Evolutionary conservation across 2,113 vertebrate genomes (phyloP).

Genomic region (Polypterus bichir): DNA sequence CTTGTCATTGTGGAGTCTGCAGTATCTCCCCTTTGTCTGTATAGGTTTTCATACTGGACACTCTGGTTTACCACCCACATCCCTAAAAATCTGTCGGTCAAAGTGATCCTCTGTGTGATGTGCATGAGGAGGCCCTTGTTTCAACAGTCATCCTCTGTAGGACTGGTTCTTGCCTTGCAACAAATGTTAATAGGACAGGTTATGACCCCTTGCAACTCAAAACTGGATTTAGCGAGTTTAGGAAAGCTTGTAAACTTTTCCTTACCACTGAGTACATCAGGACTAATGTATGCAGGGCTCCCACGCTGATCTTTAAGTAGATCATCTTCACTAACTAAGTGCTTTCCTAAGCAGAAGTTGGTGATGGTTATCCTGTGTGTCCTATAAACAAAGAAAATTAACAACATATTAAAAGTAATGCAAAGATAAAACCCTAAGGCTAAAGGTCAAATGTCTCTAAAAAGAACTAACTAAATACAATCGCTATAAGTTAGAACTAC

Average conservation of each 20-base stretch:
- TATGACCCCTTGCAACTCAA: neutral
- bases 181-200: slow-evolving; percentile 11
- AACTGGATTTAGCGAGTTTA: neutral
- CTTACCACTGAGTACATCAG: slow-evolving; percentile 90
- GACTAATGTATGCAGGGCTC: slow-evolving; percentile 96
- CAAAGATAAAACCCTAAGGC: neutral
- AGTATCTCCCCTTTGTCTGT: no score
- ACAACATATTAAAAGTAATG: neutral
- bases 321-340: slow-evolving; percentile 94
- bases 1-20: no score
- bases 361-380: slow-evolving; percentile 96
- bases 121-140: no score
- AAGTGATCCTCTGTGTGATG: no score
- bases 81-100: no score
- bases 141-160: no score
- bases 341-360: slow-evolving; percentile 97
- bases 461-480: neutral
- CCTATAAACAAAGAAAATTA: slow-evolving; percentile 36
- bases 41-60: no score
- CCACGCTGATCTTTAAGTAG: slow-evolving; percentile 96
- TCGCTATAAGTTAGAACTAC: neutral
- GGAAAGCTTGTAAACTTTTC: neutral
- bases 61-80: no score
- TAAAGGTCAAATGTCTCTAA: neutral
- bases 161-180: slow-evolving; percentile 11